Percentiles rank a stretch among this genome's conserved stretches.
Evolutionary conservation across 2,113 vertebrate species (phyloP).

Genomic region (Phalacrocorax aristotelis): DNA sequence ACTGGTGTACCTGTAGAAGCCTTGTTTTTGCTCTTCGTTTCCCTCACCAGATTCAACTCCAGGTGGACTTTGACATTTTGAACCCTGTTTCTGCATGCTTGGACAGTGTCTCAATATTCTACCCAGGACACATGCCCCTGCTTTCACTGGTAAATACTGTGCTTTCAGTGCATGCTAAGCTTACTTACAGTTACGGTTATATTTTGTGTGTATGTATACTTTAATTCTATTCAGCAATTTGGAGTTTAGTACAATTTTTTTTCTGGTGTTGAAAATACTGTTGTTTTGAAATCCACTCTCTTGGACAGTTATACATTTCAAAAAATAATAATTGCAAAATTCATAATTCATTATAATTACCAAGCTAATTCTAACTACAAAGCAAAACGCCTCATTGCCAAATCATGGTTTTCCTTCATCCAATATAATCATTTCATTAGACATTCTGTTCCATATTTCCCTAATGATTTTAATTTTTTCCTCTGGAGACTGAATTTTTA

Average conservation of each 20-base stretch:
- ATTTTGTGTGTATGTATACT: not conserved
- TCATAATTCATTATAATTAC: not conserved
- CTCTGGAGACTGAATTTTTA: constrained; percentile 49
- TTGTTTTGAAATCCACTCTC: not conserved
- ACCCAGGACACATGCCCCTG: not conserved
- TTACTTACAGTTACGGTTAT: not conserved
- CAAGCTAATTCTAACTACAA: constrained; percentile 54
- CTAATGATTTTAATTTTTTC: constrained; percentile 56
- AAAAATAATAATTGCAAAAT: constrained; percentile 30
- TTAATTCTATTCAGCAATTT: not conserved
- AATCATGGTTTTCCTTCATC: constrained; percentile 30
- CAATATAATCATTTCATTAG: constrained; percentile 54
- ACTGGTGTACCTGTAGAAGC: not conserved
- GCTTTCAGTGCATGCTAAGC: not conserved
- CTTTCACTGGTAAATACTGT: not conserved
- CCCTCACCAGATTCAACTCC: not conserved
- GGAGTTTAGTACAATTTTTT: not conserved
- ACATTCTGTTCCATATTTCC: constrained; percentile 45
- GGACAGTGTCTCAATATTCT: not conserved
- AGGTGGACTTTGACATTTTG: not conserved
- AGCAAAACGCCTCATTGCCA: constrained; percentile 49
- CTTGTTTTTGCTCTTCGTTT: not conserved
- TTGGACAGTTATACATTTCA: not conserved
- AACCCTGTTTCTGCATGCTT: not conserved
- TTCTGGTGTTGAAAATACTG: not conserved